Conservation (phyloP, 2,888 invertebrate species). For the Lasioglossum pauxillum region DNA sequence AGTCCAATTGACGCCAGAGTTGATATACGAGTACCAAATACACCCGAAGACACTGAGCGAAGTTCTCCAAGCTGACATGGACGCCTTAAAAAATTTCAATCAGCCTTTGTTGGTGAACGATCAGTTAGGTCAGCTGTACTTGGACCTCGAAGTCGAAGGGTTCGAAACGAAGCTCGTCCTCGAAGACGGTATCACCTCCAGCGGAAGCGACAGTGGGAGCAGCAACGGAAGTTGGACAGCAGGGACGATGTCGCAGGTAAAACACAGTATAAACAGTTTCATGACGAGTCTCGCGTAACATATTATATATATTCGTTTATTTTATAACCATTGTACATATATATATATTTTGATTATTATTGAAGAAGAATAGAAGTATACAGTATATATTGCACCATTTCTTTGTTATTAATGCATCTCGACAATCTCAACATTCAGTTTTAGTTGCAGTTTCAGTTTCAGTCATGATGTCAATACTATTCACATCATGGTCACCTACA, state of each 20-base stretch:
- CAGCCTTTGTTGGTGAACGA: conserved; percentile 90
- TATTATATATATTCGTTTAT: background rate
- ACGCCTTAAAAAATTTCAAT: conserved; percentile 85
- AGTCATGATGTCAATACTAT: background rate
- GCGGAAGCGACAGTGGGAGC: conserved; percentile 84
- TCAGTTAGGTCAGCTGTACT: conserved; percentile 89
- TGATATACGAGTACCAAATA: conserved; percentile 90
- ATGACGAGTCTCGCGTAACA: background rate
- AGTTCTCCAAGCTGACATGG: conserved; percentile 87
- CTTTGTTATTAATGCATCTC: conserved; percentile 14
- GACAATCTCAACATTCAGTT: background rate
- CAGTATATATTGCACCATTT: conserved; percentile 5
- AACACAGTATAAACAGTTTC: conserved; percentile 30
- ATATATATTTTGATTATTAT: conserved; percentile 13
- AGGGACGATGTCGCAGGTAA: conserved; percentile 78
- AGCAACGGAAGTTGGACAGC: conserved; percentile 79
- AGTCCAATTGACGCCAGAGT: conserved; percentile 88
- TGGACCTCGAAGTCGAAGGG: conserved; percentile 89
- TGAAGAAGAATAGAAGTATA: background rate
- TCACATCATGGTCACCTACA: background rate
- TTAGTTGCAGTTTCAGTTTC: background rate
- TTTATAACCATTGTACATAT: conserved; percentile 1
- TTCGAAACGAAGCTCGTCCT: conserved; percentile 86
- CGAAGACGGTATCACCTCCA: conserved; percentile 88
- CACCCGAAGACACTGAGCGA: conserved; percentile 86